Evolutionary conservation across 2,888 invertebrate species (phyloP).

Genomic region (Drosophila lutescens): DNA sequence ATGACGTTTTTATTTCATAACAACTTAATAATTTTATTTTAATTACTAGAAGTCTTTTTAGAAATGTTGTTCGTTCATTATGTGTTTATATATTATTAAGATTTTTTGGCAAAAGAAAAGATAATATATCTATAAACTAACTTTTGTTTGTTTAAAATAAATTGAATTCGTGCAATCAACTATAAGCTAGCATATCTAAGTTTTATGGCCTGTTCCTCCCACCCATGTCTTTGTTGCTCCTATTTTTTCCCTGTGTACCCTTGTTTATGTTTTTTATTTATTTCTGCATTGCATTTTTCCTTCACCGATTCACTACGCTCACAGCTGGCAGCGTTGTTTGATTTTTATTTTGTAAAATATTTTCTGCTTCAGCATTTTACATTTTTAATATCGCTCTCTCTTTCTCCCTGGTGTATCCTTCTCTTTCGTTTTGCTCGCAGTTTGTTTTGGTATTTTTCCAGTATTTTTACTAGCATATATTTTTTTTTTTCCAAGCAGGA

Average conservation of each 20-base stretch:
- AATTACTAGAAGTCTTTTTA: too few relatives aligned
- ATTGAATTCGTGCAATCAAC: neutral
- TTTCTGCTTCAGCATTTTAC: conserved; percentile 70
- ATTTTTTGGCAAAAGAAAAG: too few relatives aligned
- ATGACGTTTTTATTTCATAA: too few relatives aligned
- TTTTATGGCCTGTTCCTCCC: neutral
- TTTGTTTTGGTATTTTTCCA: conserved; percentile 40
- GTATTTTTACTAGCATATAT: conserved; percentile 25
- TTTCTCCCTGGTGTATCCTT: neutral
- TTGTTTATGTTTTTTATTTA: conserved; percentile 6
- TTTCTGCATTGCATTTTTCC: conserved; percentile 19
- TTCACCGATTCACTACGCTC: conserved; percentile 69
- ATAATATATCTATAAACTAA: neutral
- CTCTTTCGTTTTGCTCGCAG: neutral
- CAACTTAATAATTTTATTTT: too few relatives aligned
- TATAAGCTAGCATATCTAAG: too few relatives aligned
- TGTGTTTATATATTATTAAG: too few relatives aligned
- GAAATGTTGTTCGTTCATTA: too few relatives aligned
- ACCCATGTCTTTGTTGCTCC: neutral
- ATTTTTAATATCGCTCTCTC: conserved; percentile 48
- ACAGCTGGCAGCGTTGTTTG: conserved; percentile 76
- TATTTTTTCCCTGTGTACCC: conserved; percentile 2
- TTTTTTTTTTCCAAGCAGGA: conserved; percentile 16
- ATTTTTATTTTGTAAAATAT: conserved; percentile 78
- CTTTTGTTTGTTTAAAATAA: neutral